Evolutionary conservation across 2,113 vertebrate species (phyloP).

Genomic region (Anseranas semipalmata): DNA sequence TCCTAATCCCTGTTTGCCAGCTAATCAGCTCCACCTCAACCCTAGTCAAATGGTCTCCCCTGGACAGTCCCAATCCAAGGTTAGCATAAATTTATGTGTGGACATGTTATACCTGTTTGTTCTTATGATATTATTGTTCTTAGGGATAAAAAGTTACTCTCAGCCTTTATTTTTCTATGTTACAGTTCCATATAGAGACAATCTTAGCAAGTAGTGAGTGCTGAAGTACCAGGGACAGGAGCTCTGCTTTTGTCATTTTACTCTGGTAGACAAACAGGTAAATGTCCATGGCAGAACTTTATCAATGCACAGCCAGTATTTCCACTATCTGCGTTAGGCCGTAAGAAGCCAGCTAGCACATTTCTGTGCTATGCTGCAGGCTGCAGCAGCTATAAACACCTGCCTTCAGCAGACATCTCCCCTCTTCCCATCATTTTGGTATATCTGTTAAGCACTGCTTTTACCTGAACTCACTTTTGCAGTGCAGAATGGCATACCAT

Average conservation of each 20-base stretch:
- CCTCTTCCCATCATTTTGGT: neutral
- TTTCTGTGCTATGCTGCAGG: neutral
- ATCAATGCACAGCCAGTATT: neutral
- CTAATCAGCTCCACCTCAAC: neutral
- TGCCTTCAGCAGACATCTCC: neutral
- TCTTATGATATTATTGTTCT: neutral
- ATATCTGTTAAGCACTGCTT: neutral
- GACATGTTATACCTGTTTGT: neutral
- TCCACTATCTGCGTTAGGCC: neutral
- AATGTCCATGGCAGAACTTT: neutral
- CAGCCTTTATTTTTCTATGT: neutral
- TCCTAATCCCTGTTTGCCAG: neutral
- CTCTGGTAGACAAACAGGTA: neutral
- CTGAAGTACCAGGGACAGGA: neutral
- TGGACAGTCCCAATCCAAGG: neutral
- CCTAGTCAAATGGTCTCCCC: neutral
- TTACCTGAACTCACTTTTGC: neutral
- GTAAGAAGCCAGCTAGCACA: neutral
- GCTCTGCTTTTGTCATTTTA: neutral
- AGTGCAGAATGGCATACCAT: neutral
- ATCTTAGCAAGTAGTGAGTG: neutral
- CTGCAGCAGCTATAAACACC: neutral
- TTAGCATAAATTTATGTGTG: neutral
- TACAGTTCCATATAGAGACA: accelerated
- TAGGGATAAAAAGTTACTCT: neutral